Percentiles rank a stretch among this genome's conserved stretches.
phyloP scores from a whole-genome alignment of 35 echinoderm and acorn worm genomes.

The Stichopus chloronotus region DNA sequence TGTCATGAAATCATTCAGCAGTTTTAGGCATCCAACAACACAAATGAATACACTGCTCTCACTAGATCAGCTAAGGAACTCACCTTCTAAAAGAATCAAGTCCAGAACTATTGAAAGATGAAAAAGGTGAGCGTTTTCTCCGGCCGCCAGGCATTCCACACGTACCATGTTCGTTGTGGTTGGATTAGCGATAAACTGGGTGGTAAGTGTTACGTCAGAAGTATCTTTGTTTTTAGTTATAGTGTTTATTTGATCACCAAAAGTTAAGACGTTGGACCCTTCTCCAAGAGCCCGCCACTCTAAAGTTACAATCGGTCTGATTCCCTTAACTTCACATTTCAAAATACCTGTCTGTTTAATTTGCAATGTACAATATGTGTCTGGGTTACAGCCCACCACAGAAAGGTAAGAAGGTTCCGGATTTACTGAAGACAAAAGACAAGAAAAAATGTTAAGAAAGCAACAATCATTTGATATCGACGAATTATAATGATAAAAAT shows the following conservation, averaged over 20 bases:
- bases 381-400: background rate
- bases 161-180: background rate
- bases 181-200: background rate
- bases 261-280: background rate
- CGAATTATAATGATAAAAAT: no score
- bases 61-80: no score
- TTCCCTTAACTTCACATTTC: background rate
- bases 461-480: no score
- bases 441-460: background rate
- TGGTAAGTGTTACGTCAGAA: background rate
- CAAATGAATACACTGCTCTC: no score
- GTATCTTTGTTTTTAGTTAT: slow-evolving; percentile 4
- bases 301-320: slow-evolving; percentile 6
- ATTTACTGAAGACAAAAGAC: background rate
- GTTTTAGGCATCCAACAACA: no score
- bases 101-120: background rate
- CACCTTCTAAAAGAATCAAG: background rate
- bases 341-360: background rate
- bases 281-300: background rate
- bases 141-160: background rate
- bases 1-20: no score
- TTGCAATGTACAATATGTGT: slow-evolving; percentile 22
- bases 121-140: background rate
- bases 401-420: background rate
- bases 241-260: background rate